A percentile compares a stretch with the other conserved stretches of the same genome.
phyloP scores from a whole-genome alignment of 1,140 invertebrate species.

The Panagrolaimus sp. region DNA sequence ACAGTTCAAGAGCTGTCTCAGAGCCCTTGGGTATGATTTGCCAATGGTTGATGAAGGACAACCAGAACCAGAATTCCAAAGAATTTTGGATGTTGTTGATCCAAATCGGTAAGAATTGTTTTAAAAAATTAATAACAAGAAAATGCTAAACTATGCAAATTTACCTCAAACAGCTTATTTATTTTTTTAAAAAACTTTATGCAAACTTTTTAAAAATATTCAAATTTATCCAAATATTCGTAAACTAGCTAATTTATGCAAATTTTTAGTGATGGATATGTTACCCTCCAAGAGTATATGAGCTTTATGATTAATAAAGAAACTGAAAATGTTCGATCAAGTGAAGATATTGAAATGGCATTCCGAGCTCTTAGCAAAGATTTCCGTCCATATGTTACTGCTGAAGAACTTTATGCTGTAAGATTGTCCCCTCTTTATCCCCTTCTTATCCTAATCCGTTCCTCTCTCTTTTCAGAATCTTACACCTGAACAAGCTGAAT shows the following conservation, averaged over 20 bases:
- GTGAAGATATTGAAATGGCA: constrained; percentile 97
- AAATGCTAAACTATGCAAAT: too few relatives aligned
- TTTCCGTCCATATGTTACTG: constrained; percentile 93
- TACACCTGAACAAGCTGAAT: constrained; percentile 98
- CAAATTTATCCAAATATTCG: not conserved
- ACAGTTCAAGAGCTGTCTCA: constrained; percentile 96
- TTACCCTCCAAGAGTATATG: constrained; percentile 98
- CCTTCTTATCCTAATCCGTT: not conserved
- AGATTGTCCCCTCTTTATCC: constrained; percentile 52
- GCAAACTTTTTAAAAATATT: constrained; percentile 67
- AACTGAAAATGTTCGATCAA: constrained; percentile 98
- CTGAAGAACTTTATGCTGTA: constrained; percentile 95
- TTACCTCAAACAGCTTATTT: not conserved
- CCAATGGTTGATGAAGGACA: constrained; percentile 99
- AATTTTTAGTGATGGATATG: constrained; percentile 69
- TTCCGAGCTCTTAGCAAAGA: constrained; percentile 91
- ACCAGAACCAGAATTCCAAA: constrained; percentile 94
- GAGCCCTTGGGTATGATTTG: constrained; percentile 94
- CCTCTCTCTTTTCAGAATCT: constrained; percentile 73
- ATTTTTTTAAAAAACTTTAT: constrained; percentile 13
- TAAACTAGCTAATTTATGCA: too few relatives aligned
- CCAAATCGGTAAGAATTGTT: constrained; percentile 61
- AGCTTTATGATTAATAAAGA: constrained; percentile 99
- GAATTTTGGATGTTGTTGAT: constrained; percentile 74
- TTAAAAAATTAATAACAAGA: too few relatives aligned